Evolutionary conservation across 2,797 vertebrate genomes (phyloP), one percentile per base, ranked within the genome.

Genomic region (Gastrophryne carolinensis): DNA sequence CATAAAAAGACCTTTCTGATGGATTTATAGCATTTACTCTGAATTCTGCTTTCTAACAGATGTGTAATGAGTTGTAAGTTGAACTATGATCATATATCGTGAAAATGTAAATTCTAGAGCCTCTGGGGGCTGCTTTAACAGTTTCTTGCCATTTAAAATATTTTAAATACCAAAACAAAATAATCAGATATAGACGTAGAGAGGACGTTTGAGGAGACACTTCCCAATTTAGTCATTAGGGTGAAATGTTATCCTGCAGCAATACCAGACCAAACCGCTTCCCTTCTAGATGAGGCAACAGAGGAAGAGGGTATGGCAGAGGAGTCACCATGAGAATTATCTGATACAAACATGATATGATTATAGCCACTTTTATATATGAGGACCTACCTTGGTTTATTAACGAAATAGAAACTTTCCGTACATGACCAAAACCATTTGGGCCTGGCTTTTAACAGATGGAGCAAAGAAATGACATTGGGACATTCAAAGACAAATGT

Each of bases 251-350:
- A 35, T 37, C 30, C 24, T 44, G 27, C 24, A 27, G n/a, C 23
- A 2, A 21, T 21, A 70, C 66, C 30, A 32, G 66, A 70, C 19
- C 17, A 5, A 41, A 30, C 66, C 12, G 52, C 66, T 32, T 70
- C 66, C 34, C 32, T 57, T 56, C 44, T 58, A 57, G 58, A 70
- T 70, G 27, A 47, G 11, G 21, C 8, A 8, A n/a, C 27, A 9
- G 19, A 58, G 52, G 53, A 58, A 70, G 26, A 44, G 9, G 17
- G 23, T 26, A 49, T 70, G 54, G 58, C 54, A 57, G 9, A 47
- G 35, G 17, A 39, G n/a, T 17, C 15, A 37, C 32, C 17, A 35
- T 13, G 13, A 30, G 4, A 37, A 4, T 17, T 13, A 17, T 10
- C 3, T 23, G 8, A 34, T 19, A 70, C 17, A 34, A 15, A 44